Base-by-base conservation (phyloP, 2,797 vertebrate genomes). In the Masticophis lateralis region DNA sequence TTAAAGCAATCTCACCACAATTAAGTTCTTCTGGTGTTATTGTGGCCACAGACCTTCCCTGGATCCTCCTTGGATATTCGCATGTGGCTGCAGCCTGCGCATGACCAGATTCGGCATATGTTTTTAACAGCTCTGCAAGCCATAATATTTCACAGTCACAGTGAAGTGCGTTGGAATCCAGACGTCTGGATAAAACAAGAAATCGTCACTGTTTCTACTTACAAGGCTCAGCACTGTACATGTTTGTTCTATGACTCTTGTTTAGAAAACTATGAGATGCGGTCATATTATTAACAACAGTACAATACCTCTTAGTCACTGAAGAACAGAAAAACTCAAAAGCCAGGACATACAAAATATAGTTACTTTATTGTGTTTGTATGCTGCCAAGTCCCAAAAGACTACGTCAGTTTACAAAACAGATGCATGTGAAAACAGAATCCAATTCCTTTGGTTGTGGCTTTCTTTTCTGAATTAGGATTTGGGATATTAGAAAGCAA, bases 111-210 rank as follows among this genome's bases (percentile, higher is more conserved):
- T 98, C 98, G 0, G 99, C 99, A 0, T 99, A 99, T 0, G 98
- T 98, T 96, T 99, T 99, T 95, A 99, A 96, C 95, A 99, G 97
- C 95, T 99, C 99, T 0, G 99, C 99, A 97, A 99, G 96, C 99
- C 99, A 99, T 90, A 99, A 98, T 95, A 99, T 98, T 93, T 99
- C 99, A 91, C 99, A 99, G 98, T 99, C 99, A 83, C 99, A 99
- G 97, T 98, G 99, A 53, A 99, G 98, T 0, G 98, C 97, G 0
- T 99, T 99, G 0, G 99, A 99, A 96, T 99, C 99, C 97, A 99
- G 97, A 3, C 99, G 98, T 96, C 99, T 99, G 97, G 16, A 86
- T 9, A 90, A 90, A 94, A 93, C 37, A 95, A 93, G 86, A 20
- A 25, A 59, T 12, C 28, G 90, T 5, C 89, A 86, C 32, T 69